phyloP scores from a whole-genome alignment of 2,113 vertebrate species.

The Megaptera novaeangliae region DNA sequence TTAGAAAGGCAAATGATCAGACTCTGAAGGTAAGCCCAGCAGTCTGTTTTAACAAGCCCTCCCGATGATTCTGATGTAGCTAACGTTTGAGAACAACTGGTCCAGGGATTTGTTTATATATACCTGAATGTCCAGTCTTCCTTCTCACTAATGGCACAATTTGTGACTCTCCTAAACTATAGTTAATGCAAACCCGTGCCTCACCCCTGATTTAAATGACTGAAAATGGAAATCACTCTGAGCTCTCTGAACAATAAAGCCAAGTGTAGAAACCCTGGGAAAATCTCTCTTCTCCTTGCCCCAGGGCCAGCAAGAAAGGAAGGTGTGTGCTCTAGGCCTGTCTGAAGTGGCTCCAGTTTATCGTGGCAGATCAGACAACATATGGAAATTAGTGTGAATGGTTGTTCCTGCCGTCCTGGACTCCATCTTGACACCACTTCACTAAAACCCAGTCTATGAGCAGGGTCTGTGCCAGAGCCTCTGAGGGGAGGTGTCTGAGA shows the following conservation, averaged over 20 bases:
- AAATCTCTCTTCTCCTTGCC: background rate
- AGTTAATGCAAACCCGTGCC: background rate
- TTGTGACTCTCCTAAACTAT: background rate
- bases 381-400: slow-evolving; percentile 35
- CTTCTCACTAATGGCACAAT: background rate
- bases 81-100: background rate
- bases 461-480: background rate
- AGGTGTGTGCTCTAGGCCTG: background rate
- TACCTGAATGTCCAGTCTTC: background rate
- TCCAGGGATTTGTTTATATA: background rate
- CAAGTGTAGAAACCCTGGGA: background rate
- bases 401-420: background rate
- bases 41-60: background rate
- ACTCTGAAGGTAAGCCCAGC: background rate
- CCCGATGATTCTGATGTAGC: background rate
- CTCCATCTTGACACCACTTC: slow-evolving; percentile 38
- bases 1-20: background rate
- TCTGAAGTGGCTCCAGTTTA: slow-evolving; percentile 39
- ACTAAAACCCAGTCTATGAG: background rate
- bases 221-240: background rate
- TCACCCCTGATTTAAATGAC: background rate
- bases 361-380: slow-evolving; percentile 11
- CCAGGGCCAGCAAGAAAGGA: background rate
- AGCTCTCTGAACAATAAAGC: background rate
- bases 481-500: slow-evolving; percentile 36